phyloP scores from a whole-genome alignment of 2,797 vertebrate species.

The Sandelia bainsii region DNA sequence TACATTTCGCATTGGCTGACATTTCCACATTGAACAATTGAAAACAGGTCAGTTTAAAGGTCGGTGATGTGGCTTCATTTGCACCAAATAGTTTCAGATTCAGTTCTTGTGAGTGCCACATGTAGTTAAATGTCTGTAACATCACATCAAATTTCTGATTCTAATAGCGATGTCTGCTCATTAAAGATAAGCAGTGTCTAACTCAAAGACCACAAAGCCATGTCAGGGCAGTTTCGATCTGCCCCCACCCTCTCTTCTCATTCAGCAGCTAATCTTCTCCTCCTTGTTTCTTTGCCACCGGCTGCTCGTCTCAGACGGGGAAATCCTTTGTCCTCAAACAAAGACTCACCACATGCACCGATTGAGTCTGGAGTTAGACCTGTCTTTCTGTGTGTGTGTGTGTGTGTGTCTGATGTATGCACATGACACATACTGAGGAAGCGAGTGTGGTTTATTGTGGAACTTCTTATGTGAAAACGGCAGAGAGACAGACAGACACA shows the following conservation, averaged over 20 bases:
- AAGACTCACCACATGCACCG: constrained; percentile 62
- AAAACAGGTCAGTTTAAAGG: constrained; percentile 12
- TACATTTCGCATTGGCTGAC: constrained; percentile 17
- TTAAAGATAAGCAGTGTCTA: neutral
- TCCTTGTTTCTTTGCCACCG: constrained; percentile 54
- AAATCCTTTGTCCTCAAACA: constrained; percentile 78
- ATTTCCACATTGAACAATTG: constrained; percentile 32
- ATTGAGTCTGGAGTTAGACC: constrained; percentile 55
- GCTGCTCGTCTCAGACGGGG: constrained; percentile 69
- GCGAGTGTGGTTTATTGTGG: constrained; percentile 31
- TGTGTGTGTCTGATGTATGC: constrained; percentile 25
- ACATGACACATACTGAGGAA: constrained; percentile 63
- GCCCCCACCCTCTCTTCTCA: constrained; percentile 28
- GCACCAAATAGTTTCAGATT: neutral
- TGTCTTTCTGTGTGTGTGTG: constrained; percentile 28
- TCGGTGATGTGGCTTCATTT: neutral
- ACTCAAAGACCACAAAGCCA: neutral
- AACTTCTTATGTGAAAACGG: constrained; percentile 40
- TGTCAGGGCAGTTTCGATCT: neutral
- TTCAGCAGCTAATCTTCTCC: constrained; percentile 62
- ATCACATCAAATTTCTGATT: neutral
- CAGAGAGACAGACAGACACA: constrained; percentile 25
- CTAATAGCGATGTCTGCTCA: neutral
- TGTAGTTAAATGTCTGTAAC: neutral
- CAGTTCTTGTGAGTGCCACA: neutral